Evolutionary conservation across 2,113 vertebrate genomes (phyloP), one percentile per base, ranked within the genome.

Genomic region (Centropus unirufus): DNA sequence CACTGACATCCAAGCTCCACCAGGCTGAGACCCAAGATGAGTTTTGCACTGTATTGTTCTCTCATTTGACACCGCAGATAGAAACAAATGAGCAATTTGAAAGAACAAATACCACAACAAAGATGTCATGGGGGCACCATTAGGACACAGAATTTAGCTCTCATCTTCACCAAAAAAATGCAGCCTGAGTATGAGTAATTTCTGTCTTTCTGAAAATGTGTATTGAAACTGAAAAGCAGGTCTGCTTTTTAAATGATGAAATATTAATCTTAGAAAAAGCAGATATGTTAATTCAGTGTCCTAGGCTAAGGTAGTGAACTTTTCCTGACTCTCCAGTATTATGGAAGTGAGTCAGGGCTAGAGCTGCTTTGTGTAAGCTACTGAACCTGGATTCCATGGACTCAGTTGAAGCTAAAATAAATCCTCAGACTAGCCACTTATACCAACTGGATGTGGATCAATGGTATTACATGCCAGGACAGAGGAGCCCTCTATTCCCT

Each of bases 311-410:
- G 75, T 24, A 88, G 51, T 82, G 94, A 97, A 96, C 95, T 95
- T 42, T 76, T 94, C 26, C 51, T 95, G 96, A 97, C 95, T 94
- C 83, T 86, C 83, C 61, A 95, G 88, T 44, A 93, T 93, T 93
- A 96, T 90, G 73, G 94, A 92, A 95, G 85, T 81, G 90, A 96
- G 68, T 97, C 93, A 96, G 88, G 85, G 64, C 72, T 83, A 95
- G 94, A 97, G 95, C 96, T 96, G 88, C 96, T 97, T 96, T 96
- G 93, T 93, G 64, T 97, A 97, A 97, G 92, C 94, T 89, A 95
- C 92, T 94, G 94, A 94, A 94, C 86, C 94, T 96, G 93, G 94
- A 94, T 94, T 94, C 93, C 76, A 92, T 0, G 1, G 90, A 92
- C 83, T 96, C 94, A 94, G 47, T 64, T 89, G 83, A 93, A 92